Percentiles rank a stretch among this genome's conserved stretches.
Evolutionary conservation across 2,797 vertebrate genomes (phyloP).

Genomic region (Potorous gilbertii): DNA sequence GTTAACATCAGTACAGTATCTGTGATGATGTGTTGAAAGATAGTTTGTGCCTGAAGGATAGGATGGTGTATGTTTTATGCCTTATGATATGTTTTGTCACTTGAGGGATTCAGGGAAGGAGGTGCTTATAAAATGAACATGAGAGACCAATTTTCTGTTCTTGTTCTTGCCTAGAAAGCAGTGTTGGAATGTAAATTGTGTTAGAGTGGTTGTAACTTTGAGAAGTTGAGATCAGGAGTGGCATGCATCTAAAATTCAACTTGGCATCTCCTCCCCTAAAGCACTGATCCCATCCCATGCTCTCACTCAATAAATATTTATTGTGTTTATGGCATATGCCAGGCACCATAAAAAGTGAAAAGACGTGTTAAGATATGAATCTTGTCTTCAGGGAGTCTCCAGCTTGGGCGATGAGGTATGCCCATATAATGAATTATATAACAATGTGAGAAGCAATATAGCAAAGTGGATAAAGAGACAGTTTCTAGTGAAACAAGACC

Average conservation of each 20-base stretch:
- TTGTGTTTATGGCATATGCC: background rate
- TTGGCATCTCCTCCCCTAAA: background rate
- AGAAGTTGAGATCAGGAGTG: background rate
- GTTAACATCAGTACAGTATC: slow-evolving; percentile 33
- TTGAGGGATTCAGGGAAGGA: slow-evolving; percentile 49
- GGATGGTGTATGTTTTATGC: slow-evolving; percentile 49
- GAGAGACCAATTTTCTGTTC: slow-evolving; percentile 47
- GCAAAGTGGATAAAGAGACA: background rate
- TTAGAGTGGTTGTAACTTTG: background rate
- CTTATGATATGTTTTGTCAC: slow-evolving; percentile 63
- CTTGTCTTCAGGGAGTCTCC: background rate
- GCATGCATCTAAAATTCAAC: background rate
- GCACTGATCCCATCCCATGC: background rate
- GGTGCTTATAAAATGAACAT: slow-evolving; percentile 40
- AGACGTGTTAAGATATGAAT: background rate
- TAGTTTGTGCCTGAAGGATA: slow-evolving; percentile 46
- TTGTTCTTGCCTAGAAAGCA: slow-evolving; percentile 2
- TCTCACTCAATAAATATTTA: background rate
- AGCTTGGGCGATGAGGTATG: background rate
- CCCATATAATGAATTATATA: background rate
- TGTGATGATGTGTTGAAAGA: slow-evolving; percentile 43
- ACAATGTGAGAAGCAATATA: background rate
- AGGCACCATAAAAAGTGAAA: background rate
- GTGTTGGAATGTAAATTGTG: background rate
- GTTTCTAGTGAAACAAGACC: background rate